phyloP scores from a whole-genome alignment of 2,797 vertebrate species.

The Notamacropus eugenii region DNA sequence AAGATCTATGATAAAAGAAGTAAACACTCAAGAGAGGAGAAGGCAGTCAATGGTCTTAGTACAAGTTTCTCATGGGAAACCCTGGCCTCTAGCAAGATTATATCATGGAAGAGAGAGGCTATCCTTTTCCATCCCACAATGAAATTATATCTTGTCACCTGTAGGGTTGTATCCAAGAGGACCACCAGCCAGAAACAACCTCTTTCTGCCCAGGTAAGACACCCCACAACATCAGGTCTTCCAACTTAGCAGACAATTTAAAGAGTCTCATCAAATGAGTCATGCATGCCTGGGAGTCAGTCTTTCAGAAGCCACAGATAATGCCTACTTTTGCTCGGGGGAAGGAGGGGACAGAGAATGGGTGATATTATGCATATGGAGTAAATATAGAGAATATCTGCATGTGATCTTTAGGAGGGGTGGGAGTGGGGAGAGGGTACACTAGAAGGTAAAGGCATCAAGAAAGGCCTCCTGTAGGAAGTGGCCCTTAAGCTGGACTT shows the following conservation, averaged over 20 bases:
- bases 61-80: not conserved
- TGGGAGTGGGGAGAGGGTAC: not conserved
- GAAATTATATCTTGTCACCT: not conserved
- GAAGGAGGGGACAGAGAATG: not conserved
- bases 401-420: not conserved
- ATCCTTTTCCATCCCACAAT: not conserved
- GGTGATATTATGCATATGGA: not conserved
- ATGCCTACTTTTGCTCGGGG: not conserved
- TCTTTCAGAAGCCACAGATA: not conserved
- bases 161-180: not conserved
- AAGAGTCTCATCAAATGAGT: not conserved
- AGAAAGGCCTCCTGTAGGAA: not conserved
- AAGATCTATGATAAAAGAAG: not conserved
- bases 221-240: not conserved
- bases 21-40: not conserved
- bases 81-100: not conserved
- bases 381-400: not conserved
- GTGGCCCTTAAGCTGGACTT: not conserved
- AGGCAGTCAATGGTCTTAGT: not conserved
- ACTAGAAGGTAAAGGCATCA: not conserved
- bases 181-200: not conserved
- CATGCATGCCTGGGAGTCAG: not conserved
- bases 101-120: not conserved
- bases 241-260: not conserved
- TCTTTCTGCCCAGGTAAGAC: not conserved